Evolutionary conservation across 2,797 vertebrate genomes (phyloP).

Genomic region (Melanotaenia boesemani): DNA sequence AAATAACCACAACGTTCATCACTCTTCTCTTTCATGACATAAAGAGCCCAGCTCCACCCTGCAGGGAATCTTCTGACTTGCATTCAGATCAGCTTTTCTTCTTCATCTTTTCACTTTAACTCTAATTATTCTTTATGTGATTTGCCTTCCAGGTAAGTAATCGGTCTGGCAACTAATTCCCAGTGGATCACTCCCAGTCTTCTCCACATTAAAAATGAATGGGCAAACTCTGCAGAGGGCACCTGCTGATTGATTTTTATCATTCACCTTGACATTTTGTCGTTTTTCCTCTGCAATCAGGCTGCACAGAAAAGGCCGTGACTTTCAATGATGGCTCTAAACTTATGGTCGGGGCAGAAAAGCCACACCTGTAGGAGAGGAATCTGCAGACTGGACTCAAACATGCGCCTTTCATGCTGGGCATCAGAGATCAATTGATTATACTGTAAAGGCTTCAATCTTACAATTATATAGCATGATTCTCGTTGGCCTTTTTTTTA

Average conservation of each 20-base stretch:
- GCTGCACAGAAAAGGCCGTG: slow-evolving; percentile 5
- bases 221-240: slow-evolving; percentile 40
- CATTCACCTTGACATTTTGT: slow-evolving; percentile 26
- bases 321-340: slow-evolving; percentile 28
- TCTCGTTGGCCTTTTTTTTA: background rate
- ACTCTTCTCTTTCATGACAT: slow-evolving; percentile 1
- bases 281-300: slow-evolving; percentile 4
- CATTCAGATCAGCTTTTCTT: background rate
- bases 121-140: slow-evolving; percentile 11
- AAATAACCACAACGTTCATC: background rate
- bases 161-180: slow-evolving; percentile 17
- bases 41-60: slow-evolving; percentile 43
- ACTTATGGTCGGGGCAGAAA: slow-evolving; percentile 46
- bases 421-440: background rate
- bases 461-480: background rate
- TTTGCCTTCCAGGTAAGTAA: background rate
- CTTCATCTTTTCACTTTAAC: background rate
- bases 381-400: slow-evolving; percentile 41
- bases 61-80: slow-evolving; percentile 15
- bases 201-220: slow-evolving; percentile 64
- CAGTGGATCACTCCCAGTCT: slow-evolving; percentile 22
- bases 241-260: slow-evolving; percentile 40
- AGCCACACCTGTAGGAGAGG: slow-evolving; percentile 70
- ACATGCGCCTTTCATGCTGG: background rate
- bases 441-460: background rate